Conservation (phyloP, 2,797 vertebrate species). For the Argya squamiceps region DNA sequence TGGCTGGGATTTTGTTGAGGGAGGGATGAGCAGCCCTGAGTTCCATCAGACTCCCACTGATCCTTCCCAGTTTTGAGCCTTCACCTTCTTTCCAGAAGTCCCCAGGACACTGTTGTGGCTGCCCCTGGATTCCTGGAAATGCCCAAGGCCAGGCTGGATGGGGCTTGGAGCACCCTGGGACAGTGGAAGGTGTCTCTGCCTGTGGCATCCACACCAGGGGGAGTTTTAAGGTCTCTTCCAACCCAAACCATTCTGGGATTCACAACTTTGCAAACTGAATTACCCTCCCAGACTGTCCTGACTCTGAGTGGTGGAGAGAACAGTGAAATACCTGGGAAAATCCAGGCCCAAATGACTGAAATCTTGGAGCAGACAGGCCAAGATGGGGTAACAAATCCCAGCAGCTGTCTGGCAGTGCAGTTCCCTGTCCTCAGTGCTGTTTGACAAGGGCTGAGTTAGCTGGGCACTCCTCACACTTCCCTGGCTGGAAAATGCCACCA, state of each 20-base stretch:
- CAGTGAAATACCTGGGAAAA: not conserved
- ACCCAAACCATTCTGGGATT: not conserved
- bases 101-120: not conserved
- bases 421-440: not conserved
- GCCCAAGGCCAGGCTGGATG: accelerated
- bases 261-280: accelerated
- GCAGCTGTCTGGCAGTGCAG: not conserved
- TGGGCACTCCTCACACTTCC: accelerated
- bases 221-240: not conserved
- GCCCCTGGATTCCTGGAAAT: not conserved
- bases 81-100: not conserved
- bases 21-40: not conserved
- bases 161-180: not conserved
- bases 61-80: not conserved
- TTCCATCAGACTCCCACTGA: not conserved
- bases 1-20: not conserved
- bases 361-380: not conserved
- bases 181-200: not conserved
- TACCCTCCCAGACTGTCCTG: not conserved
- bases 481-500: not conserved
- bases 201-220: not conserved
- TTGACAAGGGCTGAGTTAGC: not conserved
- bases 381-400: accelerated
- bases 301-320: accelerated
- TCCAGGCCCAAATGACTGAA: not conserved